Evolutionary conservation across 2,888 invertebrate genomes (phyloP), one percentile per base, ranked within the genome.

Genomic region (Synergus laeviventris): DNA sequence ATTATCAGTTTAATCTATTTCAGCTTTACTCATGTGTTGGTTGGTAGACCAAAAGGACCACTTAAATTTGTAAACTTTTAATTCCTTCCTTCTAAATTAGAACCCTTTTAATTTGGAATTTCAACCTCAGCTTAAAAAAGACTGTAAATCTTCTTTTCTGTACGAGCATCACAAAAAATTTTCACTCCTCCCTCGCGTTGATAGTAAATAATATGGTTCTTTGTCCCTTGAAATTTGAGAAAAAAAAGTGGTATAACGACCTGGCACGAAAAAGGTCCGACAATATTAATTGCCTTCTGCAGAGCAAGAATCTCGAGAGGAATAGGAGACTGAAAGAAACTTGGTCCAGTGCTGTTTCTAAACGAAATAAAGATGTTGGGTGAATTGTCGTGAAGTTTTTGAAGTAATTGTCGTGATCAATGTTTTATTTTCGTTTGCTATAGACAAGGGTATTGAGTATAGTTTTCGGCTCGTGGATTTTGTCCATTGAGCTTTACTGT

Each of bases 231-330:
- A 45, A 64, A 64, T 39, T 64, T 18, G 31, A 31, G 31, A 31
- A 18, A 18, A 66, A 66, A 66, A 66, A 66, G 42, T 45, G 66
- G 21, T 66, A 42, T 45, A 66, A 45, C 66, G 66, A 66, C 42
- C 66, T 45, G 66, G 24, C 39, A 21, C 14, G 21, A 39, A 64
- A 42, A 64, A 64, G 42, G 21, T 18, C 16, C 24, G 66, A 14
- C 18, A 42, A 66, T 24, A 66, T 66, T 66, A 66, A 66, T 66
- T 66, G 66, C 66, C 21, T 64, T 64, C 42, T 66, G 66, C 21
- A 7, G 21, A n/a, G 24, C 14, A 7, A 42, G 39, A 39, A 66
- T 21, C 66, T 14, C 18, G 42, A 24, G 14, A 21, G 24, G 14
- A 16, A 66, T 14, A 24, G 24, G 36, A 16, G 42, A 12, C 24